phyloP scores from a whole-genome alignment of 2,888 invertebrate species.

The Drosophila anomalata region DNA sequence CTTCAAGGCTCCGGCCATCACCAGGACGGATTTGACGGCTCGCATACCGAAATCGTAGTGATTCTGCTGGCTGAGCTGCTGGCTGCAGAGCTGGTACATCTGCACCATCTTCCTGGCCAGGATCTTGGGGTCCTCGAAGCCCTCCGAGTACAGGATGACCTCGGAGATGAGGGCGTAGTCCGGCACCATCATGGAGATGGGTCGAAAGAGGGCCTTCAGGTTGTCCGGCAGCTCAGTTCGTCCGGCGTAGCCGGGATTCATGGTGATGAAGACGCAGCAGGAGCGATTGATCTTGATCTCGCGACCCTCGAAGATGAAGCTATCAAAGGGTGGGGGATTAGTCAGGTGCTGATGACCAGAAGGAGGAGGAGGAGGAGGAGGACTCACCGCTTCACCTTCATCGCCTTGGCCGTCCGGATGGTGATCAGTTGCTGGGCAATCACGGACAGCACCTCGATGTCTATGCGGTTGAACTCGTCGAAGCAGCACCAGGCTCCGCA shows the following conservation, averaged over 20 bases:
- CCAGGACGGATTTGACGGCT: conserved; percentile 95
- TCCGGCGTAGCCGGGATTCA: conserved; percentile 97
- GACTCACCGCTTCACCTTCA: conserved; percentile 84
- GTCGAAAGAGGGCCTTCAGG: conserved; percentile 93
- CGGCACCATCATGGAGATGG: conserved; percentile 96
- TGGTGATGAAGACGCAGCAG: conserved; percentile 94
- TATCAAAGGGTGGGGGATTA: conserved; percentile 29
- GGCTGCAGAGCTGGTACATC: conserved; percentile 96
- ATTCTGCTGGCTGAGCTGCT: conserved; percentile 95
- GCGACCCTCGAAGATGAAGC: conserved; percentile 95
- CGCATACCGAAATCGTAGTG: conserved; percentile 98
- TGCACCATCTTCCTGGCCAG: conserved; percentile 96
- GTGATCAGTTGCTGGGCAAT: conserved; percentile 95
- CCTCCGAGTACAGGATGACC: conserved; percentile 96
- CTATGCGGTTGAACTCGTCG: conserved; percentile 95
- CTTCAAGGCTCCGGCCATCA: conserved; percentile 96
- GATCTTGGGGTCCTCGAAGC: conserved; percentile 93
- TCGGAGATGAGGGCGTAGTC: conserved; percentile 95
- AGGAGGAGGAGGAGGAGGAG: neutral
- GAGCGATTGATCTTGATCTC: conserved; percentile 92
- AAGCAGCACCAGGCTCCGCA: conserved; percentile 97
- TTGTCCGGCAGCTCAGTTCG: conserved; percentile 95
- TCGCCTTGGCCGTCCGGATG: conserved; percentile 93
- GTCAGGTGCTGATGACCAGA: neutral
- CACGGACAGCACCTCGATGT: conserved; percentile 94